Evolutionary conservation across 2,888 invertebrate genomes (phyloP).

Genomic region (Agapetus fuscipes): DNA sequence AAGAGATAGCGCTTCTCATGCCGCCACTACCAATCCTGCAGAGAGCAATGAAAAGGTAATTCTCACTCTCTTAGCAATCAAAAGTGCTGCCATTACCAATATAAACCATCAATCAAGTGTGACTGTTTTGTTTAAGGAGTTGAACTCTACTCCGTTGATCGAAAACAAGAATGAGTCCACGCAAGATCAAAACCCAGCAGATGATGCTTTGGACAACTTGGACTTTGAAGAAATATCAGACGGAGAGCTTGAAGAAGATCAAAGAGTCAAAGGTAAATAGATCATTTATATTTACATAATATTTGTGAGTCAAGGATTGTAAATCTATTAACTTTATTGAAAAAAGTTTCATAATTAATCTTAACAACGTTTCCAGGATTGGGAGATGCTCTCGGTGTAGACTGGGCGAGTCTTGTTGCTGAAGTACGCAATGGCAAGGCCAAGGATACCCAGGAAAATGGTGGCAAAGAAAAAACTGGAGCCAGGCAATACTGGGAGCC

Average conservation of each 20-base stretch:
- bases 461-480: slow-evolving; percentile 35
- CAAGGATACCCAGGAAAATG: slow-evolving; percentile 37
- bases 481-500: slow-evolving; percentile 75
- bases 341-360: neutral
- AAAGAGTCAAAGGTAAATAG: slow-evolving; percentile 45
- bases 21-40: too few species aligned
- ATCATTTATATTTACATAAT: slow-evolving; percentile 2
- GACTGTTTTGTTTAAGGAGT: too few species aligned
- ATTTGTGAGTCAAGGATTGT: neutral
- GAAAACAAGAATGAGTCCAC: slow-evolving; percentile 24
- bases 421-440: slow-evolving; percentile 52
- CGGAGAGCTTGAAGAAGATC: slow-evolving; percentile 79
- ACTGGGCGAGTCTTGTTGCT: slow-evolving; percentile 84
- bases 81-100: too few species aligned
- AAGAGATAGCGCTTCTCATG: too few species aligned
- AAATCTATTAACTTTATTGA: too few species aligned
- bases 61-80: too few species aligned
- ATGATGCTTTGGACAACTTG: slow-evolving; percentile 62
- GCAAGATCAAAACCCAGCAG: slow-evolving; percentile 50
- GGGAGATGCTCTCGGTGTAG: slow-evolving; percentile 90
- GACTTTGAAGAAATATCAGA: slow-evolving; percentile 89
- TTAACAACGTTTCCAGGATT: slow-evolving; percentile 39
- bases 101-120: too few species aligned
- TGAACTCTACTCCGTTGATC: too few species aligned
- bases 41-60: too few species aligned